Evolutionary conservation across 2,797 vertebrate species (phyloP).

Genomic region (Spinibarbus caldwelli): DNA sequence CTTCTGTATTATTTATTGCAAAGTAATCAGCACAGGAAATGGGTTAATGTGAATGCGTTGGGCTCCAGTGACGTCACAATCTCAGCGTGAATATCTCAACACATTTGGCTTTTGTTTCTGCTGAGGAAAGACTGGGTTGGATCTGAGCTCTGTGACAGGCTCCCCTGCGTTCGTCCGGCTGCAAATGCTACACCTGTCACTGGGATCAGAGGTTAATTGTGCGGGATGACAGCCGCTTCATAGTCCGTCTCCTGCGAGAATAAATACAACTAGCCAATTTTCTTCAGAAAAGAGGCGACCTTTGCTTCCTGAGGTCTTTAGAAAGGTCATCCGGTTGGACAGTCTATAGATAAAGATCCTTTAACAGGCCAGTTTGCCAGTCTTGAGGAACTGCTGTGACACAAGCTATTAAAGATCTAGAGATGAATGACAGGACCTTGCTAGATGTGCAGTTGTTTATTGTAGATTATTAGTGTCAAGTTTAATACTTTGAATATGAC

Average conservation of each 20-base stretch:
- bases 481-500: too few relatives aligned
- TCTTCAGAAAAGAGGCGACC: constrained; percentile 13
- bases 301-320: constrained; percentile 16
- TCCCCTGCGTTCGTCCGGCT: background rate
- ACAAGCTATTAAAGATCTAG: background rate
- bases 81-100: constrained; percentile 8
- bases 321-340: constrained; percentile 12
- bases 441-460: too few relatives aligned
- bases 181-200: constrained; percentile 32
- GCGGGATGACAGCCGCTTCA: constrained; percentile 29
- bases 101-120: background rate
- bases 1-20: constrained; percentile 3
- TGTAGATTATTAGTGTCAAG: too few relatives aligned
- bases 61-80: background rate
- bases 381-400: background rate
- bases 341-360: constrained; percentile 3
- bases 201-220: constrained; percentile 49
- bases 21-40: background rate
- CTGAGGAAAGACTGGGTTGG: background rate
- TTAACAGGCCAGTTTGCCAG: background rate
- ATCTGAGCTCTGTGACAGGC: background rate
- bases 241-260: constrained; percentile 13
- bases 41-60: background rate
- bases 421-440: too few relatives aligned
- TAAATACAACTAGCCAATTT: constrained; percentile 2